Conservation (phyloP, 2,797 vertebrate genomes). For the Gorsachius magnificus region DNA sequence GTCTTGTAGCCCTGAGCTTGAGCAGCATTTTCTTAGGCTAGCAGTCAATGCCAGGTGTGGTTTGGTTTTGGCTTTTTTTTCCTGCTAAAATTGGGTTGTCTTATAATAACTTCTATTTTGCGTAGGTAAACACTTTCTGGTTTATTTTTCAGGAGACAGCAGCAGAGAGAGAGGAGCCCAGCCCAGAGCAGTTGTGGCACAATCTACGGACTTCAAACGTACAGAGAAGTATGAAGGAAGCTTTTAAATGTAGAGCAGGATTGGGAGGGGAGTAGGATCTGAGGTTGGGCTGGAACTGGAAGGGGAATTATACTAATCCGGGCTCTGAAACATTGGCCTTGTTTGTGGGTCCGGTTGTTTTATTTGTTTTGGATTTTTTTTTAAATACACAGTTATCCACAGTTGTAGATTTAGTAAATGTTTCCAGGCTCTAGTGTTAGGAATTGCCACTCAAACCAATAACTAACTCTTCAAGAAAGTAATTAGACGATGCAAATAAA, state of each 20-base stretch:
- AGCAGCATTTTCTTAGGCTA: not conserved
- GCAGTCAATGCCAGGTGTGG: not conserved
- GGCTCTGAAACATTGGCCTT: not conserved
- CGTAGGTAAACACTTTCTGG: not conserved
- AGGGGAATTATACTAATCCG: not conserved
- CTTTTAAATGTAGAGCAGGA: not conserved
- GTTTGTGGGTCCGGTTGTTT: not conserved
- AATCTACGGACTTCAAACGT: not conserved
- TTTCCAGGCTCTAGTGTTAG: not conserved
- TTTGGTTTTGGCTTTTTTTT: not conserved
- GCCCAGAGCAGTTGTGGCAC: conserved; percentile 40
- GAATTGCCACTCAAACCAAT: not conserved
- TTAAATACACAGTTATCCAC: not conserved
- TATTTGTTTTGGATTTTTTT: not conserved
- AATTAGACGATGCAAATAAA: not conserved
- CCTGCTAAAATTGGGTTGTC: not conserved
- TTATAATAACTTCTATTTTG: not conserved
- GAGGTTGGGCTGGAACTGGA: not conserved
- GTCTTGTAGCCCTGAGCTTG: not conserved
- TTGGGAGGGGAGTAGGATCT: not conserved
- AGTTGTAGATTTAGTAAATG: not conserved
- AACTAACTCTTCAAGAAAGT: not conserved
- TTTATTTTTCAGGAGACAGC: conserved; percentile 32
- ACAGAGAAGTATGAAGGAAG: conserved; percentile 52
- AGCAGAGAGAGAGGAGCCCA: conserved; percentile 9